Percentiles rank a stretch among this genome's conserved stretches.
Evolutionary conservation across 2,888 invertebrate species (phyloP).

Genomic region (Eupithecia abbreviata): DNA sequence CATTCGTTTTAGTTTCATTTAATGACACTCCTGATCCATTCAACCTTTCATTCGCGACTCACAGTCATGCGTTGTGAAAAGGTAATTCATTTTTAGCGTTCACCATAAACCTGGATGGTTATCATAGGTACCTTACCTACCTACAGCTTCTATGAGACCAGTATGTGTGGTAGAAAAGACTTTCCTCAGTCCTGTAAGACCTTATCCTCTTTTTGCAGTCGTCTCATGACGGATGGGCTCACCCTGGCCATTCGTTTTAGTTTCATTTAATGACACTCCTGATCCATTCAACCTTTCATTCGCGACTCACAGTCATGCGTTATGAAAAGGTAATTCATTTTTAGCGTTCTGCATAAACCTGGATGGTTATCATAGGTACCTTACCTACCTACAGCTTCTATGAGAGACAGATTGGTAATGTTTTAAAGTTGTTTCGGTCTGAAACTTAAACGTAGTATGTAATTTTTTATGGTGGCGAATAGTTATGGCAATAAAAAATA

Average conservation of each 20-base stretch:
- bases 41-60: conserved; percentile 52
- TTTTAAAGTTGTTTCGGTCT: too few relatives aligned
- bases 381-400: too few relatives aligned
- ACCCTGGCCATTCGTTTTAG: conserved; percentile 70
- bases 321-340: conserved; percentile 19
- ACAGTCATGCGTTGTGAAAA: conserved; percentile 33
- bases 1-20: conserved; percentile 75
- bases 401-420: too few relatives aligned
- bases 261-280: conserved; percentile 72
- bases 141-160: too few relatives aligned
- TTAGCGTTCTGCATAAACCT: background rate
- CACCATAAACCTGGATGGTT: background rate
- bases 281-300: conserved; percentile 67
- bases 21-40: conserved; percentile 74
- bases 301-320: conserved; percentile 36
- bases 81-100: conserved; percentile 8
- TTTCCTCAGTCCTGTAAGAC: background rate
- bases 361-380: background rate
- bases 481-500: too few relatives aligned
- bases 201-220: conserved; percentile 53
- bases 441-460: too few relatives aligned
- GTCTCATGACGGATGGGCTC: conserved; percentile 64
- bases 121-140: background rate
- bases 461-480: too few relatives aligned
- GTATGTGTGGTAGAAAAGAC: too few relatives aligned